phyloP scores from a whole-genome alignment of 2,113 vertebrate species.

The Telmatochromis brachygnathus region DNA sequence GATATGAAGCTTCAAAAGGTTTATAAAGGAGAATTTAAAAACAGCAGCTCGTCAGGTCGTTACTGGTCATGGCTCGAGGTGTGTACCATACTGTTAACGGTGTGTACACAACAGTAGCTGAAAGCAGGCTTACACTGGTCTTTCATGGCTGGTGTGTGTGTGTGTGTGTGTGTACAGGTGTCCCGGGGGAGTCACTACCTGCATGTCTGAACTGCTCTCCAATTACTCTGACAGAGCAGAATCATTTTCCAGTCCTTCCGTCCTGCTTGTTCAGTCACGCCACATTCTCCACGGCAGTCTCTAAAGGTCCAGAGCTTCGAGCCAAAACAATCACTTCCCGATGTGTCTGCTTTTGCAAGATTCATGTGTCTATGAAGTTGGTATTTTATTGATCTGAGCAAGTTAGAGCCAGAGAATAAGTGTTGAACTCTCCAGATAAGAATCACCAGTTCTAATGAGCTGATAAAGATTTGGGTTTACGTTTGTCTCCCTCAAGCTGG shows the following conservation, averaged over 20 bases:
- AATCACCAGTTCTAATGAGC: not conserved
- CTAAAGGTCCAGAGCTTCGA: not conserved
- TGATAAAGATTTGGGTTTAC: not conserved
- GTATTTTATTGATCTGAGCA: not conserved
- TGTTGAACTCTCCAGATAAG: not conserved
- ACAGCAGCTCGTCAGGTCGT: not conserved
- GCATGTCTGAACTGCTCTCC: constrained; percentile 47
- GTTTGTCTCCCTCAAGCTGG: not conserved
- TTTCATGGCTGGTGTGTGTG: not conserved
- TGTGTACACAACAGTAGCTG: not conserved
- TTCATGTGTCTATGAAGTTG: not conserved
- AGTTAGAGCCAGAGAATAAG: not conserved
- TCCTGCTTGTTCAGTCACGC: constrained; percentile 48
- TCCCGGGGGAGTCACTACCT: constrained; percentile 16
- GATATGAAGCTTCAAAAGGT: not conserved
- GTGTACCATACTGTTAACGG: not conserved
- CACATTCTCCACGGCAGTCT: constrained; percentile 7
- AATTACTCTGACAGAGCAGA: constrained; percentile 13
- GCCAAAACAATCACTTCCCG: not conserved
- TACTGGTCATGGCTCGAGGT: not conserved
- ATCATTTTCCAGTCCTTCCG: constrained; percentile 5
- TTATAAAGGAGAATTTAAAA: not conserved
- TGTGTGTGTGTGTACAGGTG: not conserved
- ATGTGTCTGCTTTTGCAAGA: not conserved
- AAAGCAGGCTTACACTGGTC: constrained; percentile 39